Evolutionary conservation across 37 sponge, comb jelly and placozoan species (phyloP), one percentile per base, ranked within the genome.

Genomic region (Aphrocallistes beatrix): DNA sequence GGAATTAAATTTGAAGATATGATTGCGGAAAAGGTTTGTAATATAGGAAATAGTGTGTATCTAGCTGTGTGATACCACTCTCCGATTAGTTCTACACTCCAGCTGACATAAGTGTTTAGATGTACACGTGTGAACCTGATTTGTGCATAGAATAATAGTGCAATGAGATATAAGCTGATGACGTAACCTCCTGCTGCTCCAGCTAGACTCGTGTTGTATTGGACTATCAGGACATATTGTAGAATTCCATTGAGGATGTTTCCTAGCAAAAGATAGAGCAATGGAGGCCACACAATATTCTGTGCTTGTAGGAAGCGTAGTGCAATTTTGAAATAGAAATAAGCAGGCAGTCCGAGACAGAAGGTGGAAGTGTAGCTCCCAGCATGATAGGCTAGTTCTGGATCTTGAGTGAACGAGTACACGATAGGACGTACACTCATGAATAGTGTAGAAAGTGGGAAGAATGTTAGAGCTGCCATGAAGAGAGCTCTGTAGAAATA

Each of bases 401-500:
- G n/a, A 60, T 60, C 75, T 60, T 60, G 75, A 13, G n/a, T 25
- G 10, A 60, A 13, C 17, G n/a, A 60, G 75, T 60, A 60, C 28
- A 60, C 75, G 75, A 60, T 60, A 60, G 75, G 75, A 60, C 75
- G 75, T 19, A 60, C 34, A 60, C 75, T 19, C 10, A 60, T 60
- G 32, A 19, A 60, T 3, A 60, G 6, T 60, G 75, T 60, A 30
- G n/a, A 60, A 25, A 60, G 28, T 60, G 75, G 75, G 8, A 60
- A 32, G 75, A 3, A 60, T 8, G 75, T 60, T 19, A 60, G 75
- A 60, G 75, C 75, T 60, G 75, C 25, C 75, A 60, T 60, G 75
- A 60, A 60, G 10, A 60, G 75, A 60, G 75, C 75, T 60, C 75
- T 60, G 75, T 60, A 60, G 75, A 60, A 60, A 30, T 60, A 60